Conservation (phyloP, 2,113 vertebrate genomes). For the Crotalus tigris region DNA sequence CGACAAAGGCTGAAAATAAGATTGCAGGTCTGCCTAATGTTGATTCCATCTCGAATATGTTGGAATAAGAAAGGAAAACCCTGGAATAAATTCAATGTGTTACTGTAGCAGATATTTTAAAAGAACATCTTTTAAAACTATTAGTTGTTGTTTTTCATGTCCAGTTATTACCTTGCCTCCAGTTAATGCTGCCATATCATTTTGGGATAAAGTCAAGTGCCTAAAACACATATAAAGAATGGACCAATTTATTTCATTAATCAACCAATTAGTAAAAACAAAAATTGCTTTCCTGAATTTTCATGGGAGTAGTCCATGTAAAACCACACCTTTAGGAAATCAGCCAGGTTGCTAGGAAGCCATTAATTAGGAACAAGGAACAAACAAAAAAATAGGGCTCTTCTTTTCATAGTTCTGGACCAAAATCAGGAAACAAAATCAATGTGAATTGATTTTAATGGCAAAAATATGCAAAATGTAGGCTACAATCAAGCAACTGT, state of each 20-base stretch:
- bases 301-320: neutral
- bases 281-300: neutral
- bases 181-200: constrained; percentile 97
- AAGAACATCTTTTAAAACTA: neutral
- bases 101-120: constrained; percentile 7
- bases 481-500: neutral
- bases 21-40: constrained; percentile 98
- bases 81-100: constrained; percentile 61
- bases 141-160: neutral
- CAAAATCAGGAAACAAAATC: neutral
- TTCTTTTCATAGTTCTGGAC: neutral
- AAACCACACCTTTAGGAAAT: neutral
- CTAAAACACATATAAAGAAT: constrained; percentile 65
- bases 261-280: neutral
- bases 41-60: constrained; percentile 98
- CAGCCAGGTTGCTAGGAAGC: neutral
- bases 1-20: constrained; percentile 98
- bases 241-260: constrained; percentile 31
- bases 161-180: constrained; percentile 85
- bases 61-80: constrained; percentile 99
- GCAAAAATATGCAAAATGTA: neutral
- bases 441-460: neutral
- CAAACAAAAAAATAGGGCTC: neutral
- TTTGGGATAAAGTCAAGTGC: constrained; percentile 97
- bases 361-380: neutral